A percentile compares a stretch with the other conserved stretches of the same genome.
Evolutionary conservation across 2,797 vertebrate genomes (phyloP).

Genomic region (Syncerus caffer): DNA sequence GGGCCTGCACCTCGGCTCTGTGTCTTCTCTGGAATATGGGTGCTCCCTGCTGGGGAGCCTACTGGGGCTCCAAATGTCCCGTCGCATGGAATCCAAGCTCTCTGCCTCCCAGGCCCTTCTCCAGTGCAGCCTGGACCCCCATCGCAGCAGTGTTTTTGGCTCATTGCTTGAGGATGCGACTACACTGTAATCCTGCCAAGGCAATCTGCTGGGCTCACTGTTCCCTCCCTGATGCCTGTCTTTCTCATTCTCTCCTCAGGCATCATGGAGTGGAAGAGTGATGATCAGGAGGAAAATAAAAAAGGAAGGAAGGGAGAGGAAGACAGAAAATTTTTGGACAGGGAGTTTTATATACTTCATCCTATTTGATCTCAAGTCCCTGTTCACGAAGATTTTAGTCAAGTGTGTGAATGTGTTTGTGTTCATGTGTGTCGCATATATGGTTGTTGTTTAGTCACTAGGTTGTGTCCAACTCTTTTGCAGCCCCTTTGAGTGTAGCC

Average conservation of each 20-base stretch:
- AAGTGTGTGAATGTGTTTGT: background rate
- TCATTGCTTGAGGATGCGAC: background rate
- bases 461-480: background rate
- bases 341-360: background rate
- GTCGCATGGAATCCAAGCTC: background rate
- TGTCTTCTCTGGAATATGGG: slow-evolving; percentile 50
- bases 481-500: background rate
- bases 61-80: slow-evolving; percentile 63
- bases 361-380: background rate
- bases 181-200: slow-evolving; percentile 21
- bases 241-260: background rate
- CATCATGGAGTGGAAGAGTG: background rate
- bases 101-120: slow-evolving; percentile 29
- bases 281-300: background rate
- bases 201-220: background rate
- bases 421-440: background rate
- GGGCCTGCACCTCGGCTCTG: background rate
- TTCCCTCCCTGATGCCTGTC: background rate
- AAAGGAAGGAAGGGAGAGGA: background rate
- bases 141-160: background rate
- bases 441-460: background rate
- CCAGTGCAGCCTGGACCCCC: background rate
- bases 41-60: slow-evolving; percentile 34
- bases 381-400: background rate
- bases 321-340: background rate